A percentile compares a stretch with the other conserved stretches of the same genome.
These are phyloP conservation scores for Ellobius talpinus DNA, from an alignment of 2,113 vertebrate genomes.

Conservation along the genomic window DNA sequence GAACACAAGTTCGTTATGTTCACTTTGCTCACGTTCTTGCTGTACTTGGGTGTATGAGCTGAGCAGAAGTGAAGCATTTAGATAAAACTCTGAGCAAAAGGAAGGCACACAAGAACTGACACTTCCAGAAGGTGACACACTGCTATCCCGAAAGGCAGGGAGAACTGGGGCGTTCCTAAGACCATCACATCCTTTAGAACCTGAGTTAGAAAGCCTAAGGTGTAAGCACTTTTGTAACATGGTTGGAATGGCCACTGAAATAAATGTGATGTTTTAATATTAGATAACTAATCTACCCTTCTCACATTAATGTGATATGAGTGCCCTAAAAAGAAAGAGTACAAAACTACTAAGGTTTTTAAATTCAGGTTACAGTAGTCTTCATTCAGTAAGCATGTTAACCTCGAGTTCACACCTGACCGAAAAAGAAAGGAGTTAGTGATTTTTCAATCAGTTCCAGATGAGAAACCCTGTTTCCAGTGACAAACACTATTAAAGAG, in stretches of 20 bases:
- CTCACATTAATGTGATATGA: background rate
- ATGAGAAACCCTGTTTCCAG: background rate
- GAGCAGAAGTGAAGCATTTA: background rate
- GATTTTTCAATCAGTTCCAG: background rate
- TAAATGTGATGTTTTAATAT: background rate
- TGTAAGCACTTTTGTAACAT: background rate
- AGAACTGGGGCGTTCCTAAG: background rate
- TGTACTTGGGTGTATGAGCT: background rate
- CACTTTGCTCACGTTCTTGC: background rate
- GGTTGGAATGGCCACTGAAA: background rate
- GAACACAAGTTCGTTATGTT: background rate
- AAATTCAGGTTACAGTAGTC: background rate
- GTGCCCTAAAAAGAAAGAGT: background rate
- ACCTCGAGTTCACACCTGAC: background rate
- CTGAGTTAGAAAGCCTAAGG: background rate
- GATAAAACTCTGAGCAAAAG: background rate
- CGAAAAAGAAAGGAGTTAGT: background rate
- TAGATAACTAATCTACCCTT: background rate
- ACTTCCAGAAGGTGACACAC: background rate
- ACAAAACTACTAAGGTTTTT: background rate
- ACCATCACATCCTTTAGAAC: background rate
- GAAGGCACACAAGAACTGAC: background rate
- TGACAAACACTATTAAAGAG: background rate
- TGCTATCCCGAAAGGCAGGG: background rate
- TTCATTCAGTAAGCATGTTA: background rate